Percentiles rank a stretch among this genome's conserved stretches.
Evolutionary conservation across 2,888 invertebrate species (phyloP).

Genomic region (Hemaris fuciformis): DNA sequence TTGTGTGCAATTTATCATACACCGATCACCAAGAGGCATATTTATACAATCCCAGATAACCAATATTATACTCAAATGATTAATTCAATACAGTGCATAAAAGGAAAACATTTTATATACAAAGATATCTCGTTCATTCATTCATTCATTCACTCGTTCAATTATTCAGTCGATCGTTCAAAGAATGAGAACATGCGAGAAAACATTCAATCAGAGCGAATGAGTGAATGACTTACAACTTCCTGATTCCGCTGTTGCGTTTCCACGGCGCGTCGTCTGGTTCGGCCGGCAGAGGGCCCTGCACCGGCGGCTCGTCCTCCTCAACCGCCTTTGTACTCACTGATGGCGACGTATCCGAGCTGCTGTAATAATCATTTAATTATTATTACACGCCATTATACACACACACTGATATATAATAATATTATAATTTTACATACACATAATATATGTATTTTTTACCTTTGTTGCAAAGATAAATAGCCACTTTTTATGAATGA

Average conservation of each 20-base stretch:
- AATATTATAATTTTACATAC: no score
- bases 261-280: constrained; percentile 99
- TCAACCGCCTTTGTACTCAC: constrained; percentile 62
- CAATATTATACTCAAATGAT: neutral
- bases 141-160: neutral
- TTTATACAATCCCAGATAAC: neutral
- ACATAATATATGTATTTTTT: no score
- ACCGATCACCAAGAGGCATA: neutral
- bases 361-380: constrained; percentile 35
- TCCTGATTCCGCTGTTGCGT: constrained; percentile 92
- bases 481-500: no score
- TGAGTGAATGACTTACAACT: constrained; percentile 87
- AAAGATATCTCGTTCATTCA: neutral
- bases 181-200: neutral
- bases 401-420: no score
- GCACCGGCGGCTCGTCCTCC: constrained; percentile 94
- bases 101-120: neutral
- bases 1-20: neutral
- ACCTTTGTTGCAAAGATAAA: no score
- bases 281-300: constrained; percentile 97
- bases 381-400: no score
- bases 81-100: neutral
- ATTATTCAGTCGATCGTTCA: neutral
- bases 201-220: neutral
- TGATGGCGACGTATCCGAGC: constrained; percentile 67